Conservation (phyloP, 2,113 vertebrate species). For the Eupsittula cactorum region DNA sequence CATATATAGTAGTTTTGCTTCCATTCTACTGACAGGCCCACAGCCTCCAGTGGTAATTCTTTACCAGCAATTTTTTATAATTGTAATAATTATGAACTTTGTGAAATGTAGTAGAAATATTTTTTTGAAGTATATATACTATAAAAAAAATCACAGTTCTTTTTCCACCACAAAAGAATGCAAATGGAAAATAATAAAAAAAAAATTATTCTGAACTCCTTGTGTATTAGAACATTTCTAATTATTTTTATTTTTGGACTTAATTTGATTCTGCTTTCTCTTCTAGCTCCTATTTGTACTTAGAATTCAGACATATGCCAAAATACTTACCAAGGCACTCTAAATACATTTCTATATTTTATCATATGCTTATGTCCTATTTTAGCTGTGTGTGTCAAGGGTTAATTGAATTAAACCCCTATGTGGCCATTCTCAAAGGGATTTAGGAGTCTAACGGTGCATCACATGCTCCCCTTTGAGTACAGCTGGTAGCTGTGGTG, state of each 20-base stretch:
- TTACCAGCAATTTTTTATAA: slow-evolving; percentile 50
- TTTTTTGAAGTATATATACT: slow-evolving; percentile 33
- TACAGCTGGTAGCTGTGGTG: not conserved
- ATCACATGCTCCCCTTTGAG: not conserved
- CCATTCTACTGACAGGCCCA: slow-evolving; percentile 47
- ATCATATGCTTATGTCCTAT: not conserved
- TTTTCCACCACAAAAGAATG: not conserved
- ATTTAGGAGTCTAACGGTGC: not conserved
- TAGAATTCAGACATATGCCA: not conserved
- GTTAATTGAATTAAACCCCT: not conserved
- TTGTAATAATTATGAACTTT: slow-evolving; percentile 40
- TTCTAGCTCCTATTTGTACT: not conserved
- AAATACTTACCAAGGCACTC: not conserved
- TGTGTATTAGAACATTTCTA: not conserved
- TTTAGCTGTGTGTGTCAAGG: not conserved
- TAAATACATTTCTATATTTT: not conserved
- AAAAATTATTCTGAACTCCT: not conserved
- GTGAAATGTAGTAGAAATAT: slow-evolving; percentile 49
- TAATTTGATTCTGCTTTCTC: not conserved
- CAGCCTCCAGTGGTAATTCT: slow-evolving; percentile 53
- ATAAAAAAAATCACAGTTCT: slow-evolving; percentile 55
- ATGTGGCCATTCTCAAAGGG: not conserved
- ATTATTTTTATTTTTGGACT: not conserved
- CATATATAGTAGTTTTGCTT: slow-evolving; percentile 56
- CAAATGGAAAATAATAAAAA: not conserved